Conservation (phyloP, 2,888 invertebrate species). For the Aleiodes testaceus region DNA sequence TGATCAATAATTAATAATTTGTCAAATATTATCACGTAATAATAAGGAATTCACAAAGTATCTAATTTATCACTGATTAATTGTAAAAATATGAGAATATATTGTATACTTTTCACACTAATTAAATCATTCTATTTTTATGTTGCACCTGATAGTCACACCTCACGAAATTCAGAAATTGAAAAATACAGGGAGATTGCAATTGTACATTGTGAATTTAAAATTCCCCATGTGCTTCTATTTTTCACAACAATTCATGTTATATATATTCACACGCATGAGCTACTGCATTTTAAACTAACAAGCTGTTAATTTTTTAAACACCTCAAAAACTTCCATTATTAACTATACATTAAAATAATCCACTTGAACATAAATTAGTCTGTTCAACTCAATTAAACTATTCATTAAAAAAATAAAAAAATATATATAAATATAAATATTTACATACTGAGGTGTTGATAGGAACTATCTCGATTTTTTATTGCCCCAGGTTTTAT, state of each 20-base stretch:
- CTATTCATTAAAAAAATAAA: not conserved
- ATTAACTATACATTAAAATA: not conserved
- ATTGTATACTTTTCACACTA: not conserved
- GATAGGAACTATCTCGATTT: too few relatives aligned
- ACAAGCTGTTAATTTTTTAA: conserved; percentile 22
- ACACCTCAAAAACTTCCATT: conserved; percentile 12
- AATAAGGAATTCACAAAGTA: too few relatives aligned
- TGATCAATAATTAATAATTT: too few relatives aligned
- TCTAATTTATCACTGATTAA: too few relatives aligned
- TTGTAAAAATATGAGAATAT: not conserved
- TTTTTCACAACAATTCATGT: conserved; percentile 16
- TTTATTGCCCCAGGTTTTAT: too few relatives aligned
- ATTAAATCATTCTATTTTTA: conserved; percentile 12
- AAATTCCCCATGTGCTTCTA: not conserved
- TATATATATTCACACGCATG: conserved; percentile 17
- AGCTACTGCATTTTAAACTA: conserved; percentile 17
- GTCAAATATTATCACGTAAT: too few relatives aligned
- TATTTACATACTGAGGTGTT: not conserved
- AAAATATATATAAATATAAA: not conserved
- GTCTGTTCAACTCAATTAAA: conserved; percentile 4
- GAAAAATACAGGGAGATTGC: conserved; percentile 1
- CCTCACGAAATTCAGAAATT: conserved; percentile 5
- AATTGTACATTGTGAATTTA: conserved; percentile 10
- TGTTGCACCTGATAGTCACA: conserved; percentile 25
- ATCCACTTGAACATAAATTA: not conserved